Evolutionary conservation across 2,797 vertebrate genomes (phyloP), one percentile per base, ranked within the genome.

Genomic region (Sebastes trivittatus): DNA sequence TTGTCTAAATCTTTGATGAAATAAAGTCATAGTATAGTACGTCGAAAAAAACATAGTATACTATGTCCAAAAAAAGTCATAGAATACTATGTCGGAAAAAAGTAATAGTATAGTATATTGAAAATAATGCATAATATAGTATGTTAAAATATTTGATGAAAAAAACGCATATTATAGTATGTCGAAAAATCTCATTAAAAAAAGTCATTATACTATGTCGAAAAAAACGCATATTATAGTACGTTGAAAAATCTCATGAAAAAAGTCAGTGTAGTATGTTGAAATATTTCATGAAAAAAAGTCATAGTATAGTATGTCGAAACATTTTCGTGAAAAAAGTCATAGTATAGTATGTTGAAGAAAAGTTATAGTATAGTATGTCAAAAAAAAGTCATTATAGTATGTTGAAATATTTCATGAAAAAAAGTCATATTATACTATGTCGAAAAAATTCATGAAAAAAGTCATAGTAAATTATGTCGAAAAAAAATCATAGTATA

Each of bases 391-490:
- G 10, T 4, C 10, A 34, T 23, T 23, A 2, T 34, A 34, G 10
- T 11, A 55, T 5, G 1, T 13, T 23, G 10, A 6, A 23, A 56
- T 34, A 0, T 11, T 34, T 34, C 10, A 34, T 34, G 34, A 25
- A 25, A 20, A 52, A 52, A 36, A 36, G 11, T 13, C 32, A 34
- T 34, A 34, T 10, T 32, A 32, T 32, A 32, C 0, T 32, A 32
- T 0, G 32, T 34, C 2, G 2, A 20, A 22, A 54, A 11, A 54
- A 0, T 0, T 13, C 34, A 4, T 36, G 32, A 32, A 42, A 42
- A 42, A 42, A 16, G 38, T 42, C 38, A 14, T 38, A 38, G 36
- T 38, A 38, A 1, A 14, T 1, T 13, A 38, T 38, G 11, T 5
- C 36, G 11, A 38, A 38, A 38, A 38, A 38, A 38, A 14, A 11